Evolutionary conservation across 2,797 vertebrate genomes (phyloP).

Genomic region (Pipistrellus pipistrellus): DNA sequence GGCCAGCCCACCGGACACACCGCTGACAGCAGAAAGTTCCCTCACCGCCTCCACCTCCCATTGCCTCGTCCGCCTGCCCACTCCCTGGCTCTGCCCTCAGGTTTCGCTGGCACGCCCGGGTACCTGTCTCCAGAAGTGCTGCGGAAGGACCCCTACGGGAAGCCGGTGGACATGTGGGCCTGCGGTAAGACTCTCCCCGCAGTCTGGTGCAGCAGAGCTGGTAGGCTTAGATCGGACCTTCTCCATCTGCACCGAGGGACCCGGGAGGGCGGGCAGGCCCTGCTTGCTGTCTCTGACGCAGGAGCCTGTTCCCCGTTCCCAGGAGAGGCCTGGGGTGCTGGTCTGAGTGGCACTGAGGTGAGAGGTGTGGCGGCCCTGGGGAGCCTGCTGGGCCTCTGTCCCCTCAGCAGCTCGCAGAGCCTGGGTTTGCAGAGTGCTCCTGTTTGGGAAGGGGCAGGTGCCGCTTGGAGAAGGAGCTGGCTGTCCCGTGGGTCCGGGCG

Average conservation of each 20-base stretch:
- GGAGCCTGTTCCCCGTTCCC: neutral
- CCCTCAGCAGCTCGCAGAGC: no score
- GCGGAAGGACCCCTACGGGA: slow-evolving; percentile 98
- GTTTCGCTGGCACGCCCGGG: slow-evolving; percentile 97
- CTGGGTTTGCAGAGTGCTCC: neutral
- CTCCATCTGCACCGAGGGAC: no score
- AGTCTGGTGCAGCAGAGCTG: neutral
- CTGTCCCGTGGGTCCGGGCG: no score
- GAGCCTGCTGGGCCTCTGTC: no score
- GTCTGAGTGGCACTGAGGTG: neutral
- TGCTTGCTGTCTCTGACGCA: neutral
- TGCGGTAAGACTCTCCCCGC: slow-evolving; percentile 91
- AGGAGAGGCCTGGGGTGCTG: neutral
- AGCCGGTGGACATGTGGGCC: slow-evolving; percentile 99
- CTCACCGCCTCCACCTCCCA: neutral
- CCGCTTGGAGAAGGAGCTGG: no score
- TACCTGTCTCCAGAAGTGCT: slow-evolving; percentile 98
- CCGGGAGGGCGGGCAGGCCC: neutral
- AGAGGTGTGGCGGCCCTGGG: neutral
- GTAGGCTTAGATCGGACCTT: no score
- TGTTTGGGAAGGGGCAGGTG: no score
- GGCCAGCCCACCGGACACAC: neutral
- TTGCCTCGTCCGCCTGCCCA: neutral
- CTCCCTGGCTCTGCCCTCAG: slow-evolving; percentile 85
- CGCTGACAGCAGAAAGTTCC: neutral